Conservation (phyloP, 2,888 invertebrate species). For the Spilarctia lutea region DNA sequence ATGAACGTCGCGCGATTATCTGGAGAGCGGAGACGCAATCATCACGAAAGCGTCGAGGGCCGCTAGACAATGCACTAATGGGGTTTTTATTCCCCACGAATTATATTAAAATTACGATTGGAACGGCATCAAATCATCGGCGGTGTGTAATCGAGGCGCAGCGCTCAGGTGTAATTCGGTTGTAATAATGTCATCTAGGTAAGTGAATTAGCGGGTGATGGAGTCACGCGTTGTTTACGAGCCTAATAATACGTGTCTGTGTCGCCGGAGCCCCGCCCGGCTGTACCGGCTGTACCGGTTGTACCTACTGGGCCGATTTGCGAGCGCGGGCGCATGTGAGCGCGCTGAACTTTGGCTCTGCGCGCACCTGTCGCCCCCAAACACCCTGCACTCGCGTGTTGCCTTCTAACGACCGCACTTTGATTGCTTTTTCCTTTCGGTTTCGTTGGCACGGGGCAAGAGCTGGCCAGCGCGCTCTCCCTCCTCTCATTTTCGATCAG, state of each 20-base stretch:
- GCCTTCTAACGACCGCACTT: constrained; percentile 17
- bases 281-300: constrained; percentile 12
- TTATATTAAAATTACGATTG: constrained; percentile 68
- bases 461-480: not conserved
- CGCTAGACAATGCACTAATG: constrained; percentile 59
- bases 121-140: constrained; percentile 63
- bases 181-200: constrained; percentile 72
- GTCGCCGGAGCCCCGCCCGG: constrained; percentile 24
- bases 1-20: constrained; percentile 30
- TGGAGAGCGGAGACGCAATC: constrained; percentile 37
- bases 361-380: constrained; percentile 29
- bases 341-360: constrained; percentile 64
- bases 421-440: constrained; percentile 30
- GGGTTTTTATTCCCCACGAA: constrained; percentile 57
- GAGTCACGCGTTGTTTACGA: constrained; percentile 72
- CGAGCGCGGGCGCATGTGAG: constrained; percentile 53
- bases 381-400: constrained; percentile 16
- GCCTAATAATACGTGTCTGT: constrained; percentile 58
- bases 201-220: constrained; percentile 68
- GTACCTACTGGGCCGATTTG: constrained; percentile 5
- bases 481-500: constrained; percentile 3
- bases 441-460: not conserved
- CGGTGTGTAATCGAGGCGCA: constrained; percentile 56
- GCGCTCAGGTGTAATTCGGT: constrained; percentile 62
- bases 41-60: constrained; percentile 43